A percentile compares a stretch with the other conserved stretches of the same genome.
phyloP scores from a whole-genome alignment of 35 echinoderm and acorn worm species.

The Antedon bifida region DNA sequence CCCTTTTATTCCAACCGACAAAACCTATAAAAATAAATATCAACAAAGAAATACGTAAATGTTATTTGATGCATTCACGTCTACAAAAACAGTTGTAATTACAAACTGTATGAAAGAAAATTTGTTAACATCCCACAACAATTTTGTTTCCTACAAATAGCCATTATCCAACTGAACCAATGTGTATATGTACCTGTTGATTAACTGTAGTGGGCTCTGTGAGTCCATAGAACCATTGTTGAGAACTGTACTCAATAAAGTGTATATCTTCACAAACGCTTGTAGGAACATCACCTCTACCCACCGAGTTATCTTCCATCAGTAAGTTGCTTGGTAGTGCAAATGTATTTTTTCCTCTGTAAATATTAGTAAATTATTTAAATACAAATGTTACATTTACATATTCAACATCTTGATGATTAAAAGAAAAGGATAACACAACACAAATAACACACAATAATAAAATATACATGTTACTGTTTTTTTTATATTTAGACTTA shows the following conservation, averaged over 20 bases:
- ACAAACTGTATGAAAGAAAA: too few relatives aligned
- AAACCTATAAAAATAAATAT: constrained; percentile 27
- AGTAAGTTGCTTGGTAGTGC: constrained; percentile 54
- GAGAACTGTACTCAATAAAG: constrained; percentile 86
- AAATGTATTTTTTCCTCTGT: constrained; percentile 50
- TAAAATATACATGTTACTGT: too few relatives aligned
- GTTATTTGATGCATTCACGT: too few relatives aligned
- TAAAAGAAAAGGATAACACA: too few relatives aligned
- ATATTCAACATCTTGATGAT: too few relatives aligned
- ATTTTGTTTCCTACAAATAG: too few relatives aligned
- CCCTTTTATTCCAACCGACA: constrained; percentile 76
- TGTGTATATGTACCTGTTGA: constrained; percentile 41
- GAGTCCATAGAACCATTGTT: constrained; percentile 60
- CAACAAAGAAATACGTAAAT: too few relatives aligned
- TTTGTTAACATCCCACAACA: too few relatives aligned
- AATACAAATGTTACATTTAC: too few relatives aligned
- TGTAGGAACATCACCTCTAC: background rate
- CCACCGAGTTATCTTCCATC: background rate
- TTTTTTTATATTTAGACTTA: too few relatives aligned
- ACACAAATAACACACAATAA: too few relatives aligned
- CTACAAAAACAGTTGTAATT: background rate
- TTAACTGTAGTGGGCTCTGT: constrained; percentile 27
- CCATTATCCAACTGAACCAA: too few relatives aligned
- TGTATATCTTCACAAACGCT: constrained; percentile 75
- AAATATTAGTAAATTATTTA: background rate